Evolutionary conservation across 2,888 invertebrate species (phyloP).

Genomic region (Platycheirus albimanus): DNA sequence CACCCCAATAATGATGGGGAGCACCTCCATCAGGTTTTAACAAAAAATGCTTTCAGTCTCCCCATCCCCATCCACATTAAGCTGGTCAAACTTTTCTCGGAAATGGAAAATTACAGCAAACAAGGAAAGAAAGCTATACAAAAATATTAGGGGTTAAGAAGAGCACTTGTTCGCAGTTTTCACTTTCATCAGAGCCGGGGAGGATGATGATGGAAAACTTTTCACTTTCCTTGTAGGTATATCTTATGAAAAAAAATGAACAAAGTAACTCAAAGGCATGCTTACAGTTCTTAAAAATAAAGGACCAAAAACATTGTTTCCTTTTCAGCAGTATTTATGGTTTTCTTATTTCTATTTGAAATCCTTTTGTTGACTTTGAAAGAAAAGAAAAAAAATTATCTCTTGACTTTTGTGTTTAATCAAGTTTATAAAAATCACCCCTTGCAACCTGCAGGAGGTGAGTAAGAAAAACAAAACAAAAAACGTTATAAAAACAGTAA

Average conservation of each 20-base stretch:
- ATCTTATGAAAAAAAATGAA: slow-evolving; percentile 11
- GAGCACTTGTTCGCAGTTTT: slow-evolving; percentile 30
- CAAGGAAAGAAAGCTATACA: slow-evolving; percentile 14
- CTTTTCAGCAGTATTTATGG: slow-evolving; percentile 20
- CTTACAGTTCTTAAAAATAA: not conserved
- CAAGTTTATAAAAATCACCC: slow-evolving; percentile 4
- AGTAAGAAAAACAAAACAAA: too few relatives aligned
- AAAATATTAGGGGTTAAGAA: slow-evolving; percentile 35
- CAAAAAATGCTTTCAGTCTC: slow-evolving; percentile 14
- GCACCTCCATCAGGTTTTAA: slow-evolving; percentile 14
- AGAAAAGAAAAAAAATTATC: slow-evolving; percentile 33
- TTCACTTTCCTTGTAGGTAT: slow-evolving; percentile 47
- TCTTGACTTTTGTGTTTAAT: slow-evolving; percentile 34
- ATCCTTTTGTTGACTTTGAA: slow-evolving; percentile 39
- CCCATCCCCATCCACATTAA: not conserved
- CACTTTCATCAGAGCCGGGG: slow-evolving; percentile 37
- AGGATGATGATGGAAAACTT: slow-evolving; percentile 61
- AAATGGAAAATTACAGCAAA: slow-evolving; percentile 58
- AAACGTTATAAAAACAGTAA: slow-evolving; percentile 37
- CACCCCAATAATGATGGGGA: slow-evolving; percentile 14
- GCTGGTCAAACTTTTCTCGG: slow-evolving; percentile 44
- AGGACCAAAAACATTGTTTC: slow-evolving; percentile 34
- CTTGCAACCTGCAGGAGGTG: not conserved
- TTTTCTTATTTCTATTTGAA: slow-evolving; percentile 23
- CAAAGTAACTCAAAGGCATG: not conserved